Evolutionary conservation across 1,140 invertebrate species (phyloP).

Genomic region (Mactra quadrangularis): DNA sequence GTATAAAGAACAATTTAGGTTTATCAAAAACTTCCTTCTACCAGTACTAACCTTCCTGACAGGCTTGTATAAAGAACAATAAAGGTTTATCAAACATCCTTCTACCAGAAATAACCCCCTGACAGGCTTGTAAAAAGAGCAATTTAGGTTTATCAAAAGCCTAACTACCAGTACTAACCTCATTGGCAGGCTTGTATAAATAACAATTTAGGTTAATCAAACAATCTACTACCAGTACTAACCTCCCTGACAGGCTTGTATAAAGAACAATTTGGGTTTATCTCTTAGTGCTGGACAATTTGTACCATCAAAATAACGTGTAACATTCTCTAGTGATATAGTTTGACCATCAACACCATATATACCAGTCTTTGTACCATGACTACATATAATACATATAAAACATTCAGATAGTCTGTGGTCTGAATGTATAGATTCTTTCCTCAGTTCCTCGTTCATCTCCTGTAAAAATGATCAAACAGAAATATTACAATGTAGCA

Average conservation of each 20-base stretch:
- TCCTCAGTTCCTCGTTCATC: not conserved
- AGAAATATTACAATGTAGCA: too few species aligned
- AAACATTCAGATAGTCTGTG: constrained; percentile 47
- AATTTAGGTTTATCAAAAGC: too few species aligned
- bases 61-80: too few species aligned
- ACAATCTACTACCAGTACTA: too few species aligned
- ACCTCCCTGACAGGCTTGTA: constrained; percentile 61
- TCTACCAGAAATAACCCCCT: not conserved
- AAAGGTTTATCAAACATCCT: too few species aligned
- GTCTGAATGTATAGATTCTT: constrained; percentile 5
- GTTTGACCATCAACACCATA: constrained; percentile 47
- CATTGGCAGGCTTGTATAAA: constrained; percentile 59
- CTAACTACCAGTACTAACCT: constrained; percentile 36
- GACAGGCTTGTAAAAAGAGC: too few species aligned
- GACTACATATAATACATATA: constrained; percentile 50
- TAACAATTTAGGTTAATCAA: constrained; percentile 52
- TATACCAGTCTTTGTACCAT: constrained; percentile 43
- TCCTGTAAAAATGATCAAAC: constrained; percentile 17
- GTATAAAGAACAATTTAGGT: too few species aligned
- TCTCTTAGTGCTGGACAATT: constrained; percentile 18
- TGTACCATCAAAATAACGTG: constrained; percentile 34
- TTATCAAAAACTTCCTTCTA: too few species aligned
- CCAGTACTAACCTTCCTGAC: too few species aligned
- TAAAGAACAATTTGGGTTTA: constrained; percentile 60
- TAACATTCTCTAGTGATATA: constrained; percentile 44